phyloP scores from a whole-genome alignment of 1,140 invertebrate genomes.

The Brachionus paranguensis region DNA sequence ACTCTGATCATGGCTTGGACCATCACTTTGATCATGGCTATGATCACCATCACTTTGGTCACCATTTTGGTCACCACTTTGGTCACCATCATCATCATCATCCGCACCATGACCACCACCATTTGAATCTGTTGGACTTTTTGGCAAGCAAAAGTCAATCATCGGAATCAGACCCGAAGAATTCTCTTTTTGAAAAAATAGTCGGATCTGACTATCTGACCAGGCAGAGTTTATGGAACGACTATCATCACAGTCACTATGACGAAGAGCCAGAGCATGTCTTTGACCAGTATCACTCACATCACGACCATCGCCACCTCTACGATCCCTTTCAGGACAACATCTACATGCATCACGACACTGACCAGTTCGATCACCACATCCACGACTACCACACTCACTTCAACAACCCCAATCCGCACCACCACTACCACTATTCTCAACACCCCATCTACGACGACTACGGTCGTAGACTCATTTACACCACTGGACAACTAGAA shows the following conservation, averaged over 20 bases:
- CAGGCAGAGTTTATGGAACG: not conserved
- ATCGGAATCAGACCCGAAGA: not conserved
- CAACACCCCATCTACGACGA: slow-evolving; percentile 1
- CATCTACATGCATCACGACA: not conserved
- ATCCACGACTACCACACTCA: not conserved
- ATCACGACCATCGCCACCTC: not conserved
- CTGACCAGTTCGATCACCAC: not conserved
- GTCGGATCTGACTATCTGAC: slow-evolving; percentile 3
- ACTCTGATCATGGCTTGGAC: not conserved
- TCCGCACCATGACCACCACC: slow-evolving; percentile 21
- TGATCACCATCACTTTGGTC: not conserved
- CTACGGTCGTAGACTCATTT: not conserved
- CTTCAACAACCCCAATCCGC: not conserved
- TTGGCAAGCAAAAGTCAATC: not conserved
- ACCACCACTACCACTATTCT: slow-evolving; percentile 10
- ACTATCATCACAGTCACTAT: not conserved
- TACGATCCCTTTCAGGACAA: not conserved
- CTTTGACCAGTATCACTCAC: not conserved
- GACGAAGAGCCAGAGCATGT: not conserved
- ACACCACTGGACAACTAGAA: slow-evolving; percentile 18
- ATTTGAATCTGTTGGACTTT: slow-evolving; percentile 34
- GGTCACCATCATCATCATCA: not conserved
- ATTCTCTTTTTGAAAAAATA: slow-evolving; percentile 17
- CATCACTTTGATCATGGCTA: not conserved
- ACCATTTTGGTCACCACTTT: not conserved